phyloP scores from a whole-genome alignment of 2,113 vertebrate genomes.

The Thunnus maccoyii region DNA sequence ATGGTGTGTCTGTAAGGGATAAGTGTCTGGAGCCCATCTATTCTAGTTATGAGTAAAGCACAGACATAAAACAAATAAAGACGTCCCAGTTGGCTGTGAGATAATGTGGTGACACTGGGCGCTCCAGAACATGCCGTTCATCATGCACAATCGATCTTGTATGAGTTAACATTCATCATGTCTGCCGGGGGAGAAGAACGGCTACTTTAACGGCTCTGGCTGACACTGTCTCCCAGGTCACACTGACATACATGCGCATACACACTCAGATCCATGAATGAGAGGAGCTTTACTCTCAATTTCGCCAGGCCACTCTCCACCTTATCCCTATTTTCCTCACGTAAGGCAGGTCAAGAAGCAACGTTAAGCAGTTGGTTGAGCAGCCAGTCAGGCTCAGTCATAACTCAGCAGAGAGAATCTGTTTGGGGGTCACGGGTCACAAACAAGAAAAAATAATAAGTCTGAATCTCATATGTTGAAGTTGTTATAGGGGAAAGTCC shows the following conservation, averaged over 20 bases:
- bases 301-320: not conserved
- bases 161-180: conserved; percentile 77
- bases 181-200: conserved; percentile 50
- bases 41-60: conserved; percentile 53
- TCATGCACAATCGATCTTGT: conserved; percentile 72
- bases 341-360: conserved; percentile 50
- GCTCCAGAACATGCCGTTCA: conserved; percentile 55
- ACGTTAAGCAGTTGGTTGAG: conserved; percentile 49
- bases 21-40: conserved; percentile 51
- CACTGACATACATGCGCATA: conserved; percentile 41
- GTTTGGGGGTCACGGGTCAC: conserved; percentile 45
- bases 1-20: conserved; percentile 42
- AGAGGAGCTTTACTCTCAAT: conserved; percentile 22
- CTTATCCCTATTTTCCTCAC: conserved; percentile 54
- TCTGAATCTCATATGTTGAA: conserved; percentile 43
- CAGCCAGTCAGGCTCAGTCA: conserved; percentile 42
- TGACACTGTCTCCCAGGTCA: conserved; percentile 38
- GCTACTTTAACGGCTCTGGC: conserved; percentile 48
- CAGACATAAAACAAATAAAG: conserved; percentile 70
- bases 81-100: conserved; percentile 27
- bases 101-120: conserved; percentile 65
- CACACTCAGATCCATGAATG: conserved; percentile 16
- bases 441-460: conserved; percentile 38
- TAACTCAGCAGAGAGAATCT: conserved; percentile 47
- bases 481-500: conserved; percentile 60